Conservation (phyloP, 2,888 invertebrate species). For the Pheosia tremula region DNA sequence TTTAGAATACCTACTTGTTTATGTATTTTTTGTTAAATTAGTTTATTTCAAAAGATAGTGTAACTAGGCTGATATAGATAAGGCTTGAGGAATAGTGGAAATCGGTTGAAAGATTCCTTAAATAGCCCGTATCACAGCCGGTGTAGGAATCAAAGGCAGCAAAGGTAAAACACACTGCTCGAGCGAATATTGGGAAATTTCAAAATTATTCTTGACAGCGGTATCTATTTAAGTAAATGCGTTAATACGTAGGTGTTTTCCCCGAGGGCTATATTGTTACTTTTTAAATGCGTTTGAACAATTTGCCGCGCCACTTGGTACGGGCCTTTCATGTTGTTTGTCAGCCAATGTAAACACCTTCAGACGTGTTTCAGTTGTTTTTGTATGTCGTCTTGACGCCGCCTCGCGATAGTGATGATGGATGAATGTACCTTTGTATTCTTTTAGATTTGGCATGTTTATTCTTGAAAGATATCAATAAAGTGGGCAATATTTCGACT, state of each 20-base stretch:
- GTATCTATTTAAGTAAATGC: background rate
- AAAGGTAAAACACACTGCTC: too few species aligned
- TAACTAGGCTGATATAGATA: too few species aligned
- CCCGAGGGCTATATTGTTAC: background rate
- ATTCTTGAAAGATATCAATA: background rate
- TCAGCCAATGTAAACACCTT: slow-evolving; percentile 2
- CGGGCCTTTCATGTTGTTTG: slow-evolving; percentile 1
- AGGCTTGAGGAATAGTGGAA: too few species aligned
- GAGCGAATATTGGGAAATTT: too few species aligned
- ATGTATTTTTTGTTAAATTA: too few species aligned
- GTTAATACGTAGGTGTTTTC: background rate
- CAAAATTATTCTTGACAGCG: too few species aligned
- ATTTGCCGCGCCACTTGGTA: background rate
- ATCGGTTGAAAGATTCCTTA: too few species aligned
- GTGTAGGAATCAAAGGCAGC: too few species aligned
- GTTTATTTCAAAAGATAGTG: too few species aligned
- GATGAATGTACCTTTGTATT: background rate
- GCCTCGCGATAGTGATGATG: background rate
- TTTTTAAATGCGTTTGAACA: slow-evolving; percentile 3
- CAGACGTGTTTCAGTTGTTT: background rate
- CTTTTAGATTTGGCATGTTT: background rate
- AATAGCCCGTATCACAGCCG: too few species aligned
- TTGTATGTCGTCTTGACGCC: background rate
- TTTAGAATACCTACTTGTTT: too few species aligned
- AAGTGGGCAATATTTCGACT: too few species aligned